These are phyloP conservation scores for Amyelois transitella DNA, from an alignment of 1,140 invertebrate species.

Conservation along the genomic window DNA sequence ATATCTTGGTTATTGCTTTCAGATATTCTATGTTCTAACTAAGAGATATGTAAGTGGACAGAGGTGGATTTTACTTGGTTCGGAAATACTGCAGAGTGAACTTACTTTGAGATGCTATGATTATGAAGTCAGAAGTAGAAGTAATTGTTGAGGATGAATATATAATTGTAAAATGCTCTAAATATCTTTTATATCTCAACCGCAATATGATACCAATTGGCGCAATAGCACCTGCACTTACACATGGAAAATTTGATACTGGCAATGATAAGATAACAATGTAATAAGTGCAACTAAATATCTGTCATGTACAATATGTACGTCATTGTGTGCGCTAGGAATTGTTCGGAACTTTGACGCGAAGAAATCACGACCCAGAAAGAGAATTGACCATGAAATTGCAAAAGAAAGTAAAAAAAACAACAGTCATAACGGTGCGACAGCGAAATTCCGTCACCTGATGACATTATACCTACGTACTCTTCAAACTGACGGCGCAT, in stretches of 20 bases:
- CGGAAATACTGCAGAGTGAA: too few relatives aligned
- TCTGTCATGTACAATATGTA: neutral
- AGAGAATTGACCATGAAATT: conserved; percentile 13
- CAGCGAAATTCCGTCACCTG: neutral
- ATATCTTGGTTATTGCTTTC: too few relatives aligned
- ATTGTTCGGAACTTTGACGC: conserved; percentile 2
- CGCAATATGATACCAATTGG: neutral
- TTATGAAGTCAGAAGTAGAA: neutral
- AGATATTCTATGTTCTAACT: too few relatives aligned
- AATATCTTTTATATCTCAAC: neutral
- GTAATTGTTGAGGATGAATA: neutral
- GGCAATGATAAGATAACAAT: conserved; percentile 7
- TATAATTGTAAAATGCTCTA: neutral
- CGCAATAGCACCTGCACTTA: neutral
- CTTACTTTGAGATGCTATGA: too few relatives aligned
- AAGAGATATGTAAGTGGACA: too few relatives aligned
- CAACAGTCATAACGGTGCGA: conserved; percentile 35
- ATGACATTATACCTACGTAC: conserved; percentile 4
- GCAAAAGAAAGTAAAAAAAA: conserved; percentile 21
- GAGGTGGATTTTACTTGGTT: too few relatives aligned
- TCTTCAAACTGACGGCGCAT: conserved; percentile 43
- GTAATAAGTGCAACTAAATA: conserved; percentile 3
- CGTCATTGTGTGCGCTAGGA: too few relatives aligned
- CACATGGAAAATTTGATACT: conserved; percentile 1
- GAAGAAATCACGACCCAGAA: neutral